Evolutionary conservation across 2,113 vertebrate genomes (phyloP).

Genomic region (Dicrurus megarhynchus): DNA sequence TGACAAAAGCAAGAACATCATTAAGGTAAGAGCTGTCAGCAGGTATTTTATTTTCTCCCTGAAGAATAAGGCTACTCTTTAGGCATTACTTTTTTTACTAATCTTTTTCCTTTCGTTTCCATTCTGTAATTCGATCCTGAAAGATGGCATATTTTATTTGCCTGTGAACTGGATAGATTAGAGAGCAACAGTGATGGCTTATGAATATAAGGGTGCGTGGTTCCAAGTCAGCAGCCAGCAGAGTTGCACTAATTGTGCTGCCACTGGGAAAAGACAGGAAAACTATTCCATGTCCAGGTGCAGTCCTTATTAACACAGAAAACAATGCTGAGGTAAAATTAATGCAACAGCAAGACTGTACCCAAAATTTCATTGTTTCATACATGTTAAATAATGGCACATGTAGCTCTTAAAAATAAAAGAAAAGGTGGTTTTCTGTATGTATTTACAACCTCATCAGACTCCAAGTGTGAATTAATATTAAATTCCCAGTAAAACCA

Average conservation of each 20-base stretch:
- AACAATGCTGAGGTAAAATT: neutral
- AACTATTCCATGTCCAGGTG: neutral
- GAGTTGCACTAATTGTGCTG: neutral
- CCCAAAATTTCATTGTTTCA: neutral
- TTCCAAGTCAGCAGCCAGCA: neutral
- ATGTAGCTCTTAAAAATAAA: neutral
- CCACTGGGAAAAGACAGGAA: neutral
- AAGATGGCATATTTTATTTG: slow-evolving; percentile 1
- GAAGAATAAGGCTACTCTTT: slow-evolving; percentile 27
- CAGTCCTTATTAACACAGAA: neutral
- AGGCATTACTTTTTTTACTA: slow-evolving; percentile 21
- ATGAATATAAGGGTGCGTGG: neutral
- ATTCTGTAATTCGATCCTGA: neutral
- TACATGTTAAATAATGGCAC: neutral
- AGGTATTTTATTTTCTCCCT: slow-evolving; percentile 37
- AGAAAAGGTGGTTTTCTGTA: neutral
- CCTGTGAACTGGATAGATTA: slow-evolving; percentile 5
- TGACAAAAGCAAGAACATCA: slow-evolving; percentile 42
- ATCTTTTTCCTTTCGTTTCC: slow-evolving; percentile 21
- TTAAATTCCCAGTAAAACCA: neutral
- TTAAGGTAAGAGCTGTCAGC: slow-evolving; percentile 53
- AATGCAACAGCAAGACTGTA: neutral
- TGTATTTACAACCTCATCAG: neutral
- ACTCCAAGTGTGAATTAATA: neutral
- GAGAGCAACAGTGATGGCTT: neutral